These are phyloP conservation scores for Epistrophe grossulariae DNA, from an alignment of 2,888 invertebrate species.

Conservation along the genomic window DNA sequence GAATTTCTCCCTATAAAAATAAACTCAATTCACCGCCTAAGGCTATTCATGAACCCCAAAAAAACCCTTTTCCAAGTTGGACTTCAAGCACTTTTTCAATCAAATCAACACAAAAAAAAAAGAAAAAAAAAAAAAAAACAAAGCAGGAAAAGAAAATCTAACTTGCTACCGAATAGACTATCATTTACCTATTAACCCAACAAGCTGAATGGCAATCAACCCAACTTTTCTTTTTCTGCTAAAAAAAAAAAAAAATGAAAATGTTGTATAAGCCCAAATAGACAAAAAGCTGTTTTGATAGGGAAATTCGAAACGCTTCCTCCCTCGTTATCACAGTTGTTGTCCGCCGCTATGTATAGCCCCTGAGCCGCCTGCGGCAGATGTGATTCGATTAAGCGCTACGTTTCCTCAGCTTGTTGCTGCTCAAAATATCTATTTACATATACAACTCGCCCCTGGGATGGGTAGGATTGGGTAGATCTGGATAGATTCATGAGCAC, in stretches of 20 bases:
- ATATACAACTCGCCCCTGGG: neutral
- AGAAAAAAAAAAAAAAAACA: conserved; percentile 6
- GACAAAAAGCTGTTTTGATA: conserved; percentile 29
- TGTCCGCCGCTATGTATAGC: conserved; percentile 5
- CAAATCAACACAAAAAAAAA: conserved; percentile 29
- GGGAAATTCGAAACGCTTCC: conserved; percentile 15
- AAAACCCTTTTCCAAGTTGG: conserved; percentile 20
- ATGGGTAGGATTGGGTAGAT: conserved; percentile 14
- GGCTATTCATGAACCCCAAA: neutral
- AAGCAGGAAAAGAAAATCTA: conserved; percentile 42
- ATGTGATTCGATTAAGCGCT: conserved; percentile 35
- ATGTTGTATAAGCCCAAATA: conserved; percentile 28
- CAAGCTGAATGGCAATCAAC: conserved; percentile 37
- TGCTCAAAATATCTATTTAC: conserved; percentile 1
- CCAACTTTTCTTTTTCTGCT: neutral
- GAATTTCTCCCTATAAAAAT: conserved; percentile 6
- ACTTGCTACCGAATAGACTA: conserved; percentile 35
- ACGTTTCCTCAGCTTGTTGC: conserved; percentile 62
- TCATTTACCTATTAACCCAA: conserved; percentile 56
- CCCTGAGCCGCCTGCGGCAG: conserved; percentile 25
- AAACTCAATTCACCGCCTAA: conserved; percentile 16
- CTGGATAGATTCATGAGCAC: neutral
- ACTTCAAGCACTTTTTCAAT: conserved; percentile 40
- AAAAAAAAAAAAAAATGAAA: neutral
- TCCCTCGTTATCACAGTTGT: conserved; percentile 42